Evolutionary conservation across 2,113 vertebrate genomes (phyloP).

Genomic region (Felis catus): F.catus_Fca126_mat1.0 CM031413.1:127435501-127436000

Average conservation of each 20-base stretch:
- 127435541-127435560: neutral
- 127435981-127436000: neutral
- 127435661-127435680: neutral
- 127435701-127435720: accelerated
- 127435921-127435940: neutral
- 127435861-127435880: neutral
- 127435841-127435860: neutral
- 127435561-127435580: neutral
- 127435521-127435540: neutral
- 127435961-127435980: neutral
- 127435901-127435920: accelerated
- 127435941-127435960: neutral
- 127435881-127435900: accelerated
- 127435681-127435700: accelerated
- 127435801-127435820: neutral
- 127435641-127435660: neutral
- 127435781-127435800: neutral
- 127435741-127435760: neutral
- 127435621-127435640: accelerated
- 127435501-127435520: neutral
- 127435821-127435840: neutral
- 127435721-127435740: neutral
- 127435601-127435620: accelerated
- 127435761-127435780: neutral
- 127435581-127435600: no score